Base-by-base conservation (phyloP, 2,797 vertebrate genomes). In the Thaleichthys pacificus region DNA sequence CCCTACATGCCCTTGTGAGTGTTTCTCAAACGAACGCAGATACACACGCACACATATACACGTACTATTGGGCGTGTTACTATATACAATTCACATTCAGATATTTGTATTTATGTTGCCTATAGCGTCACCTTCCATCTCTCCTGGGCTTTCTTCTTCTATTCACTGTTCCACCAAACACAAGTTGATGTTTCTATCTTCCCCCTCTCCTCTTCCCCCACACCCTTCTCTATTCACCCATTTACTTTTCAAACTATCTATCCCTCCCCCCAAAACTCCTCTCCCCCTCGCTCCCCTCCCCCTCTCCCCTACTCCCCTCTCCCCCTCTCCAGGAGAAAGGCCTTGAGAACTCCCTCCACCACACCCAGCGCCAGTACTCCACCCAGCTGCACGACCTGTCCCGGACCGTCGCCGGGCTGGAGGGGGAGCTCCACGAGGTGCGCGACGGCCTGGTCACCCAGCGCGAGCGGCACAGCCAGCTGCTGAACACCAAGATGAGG, bases 401-500 rank as follows among this genome's bases (percentile, higher is more conserved):
- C 66, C 87, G 87, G 1, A 95, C 97, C 78, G 94, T 98, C 54
- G 74, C 86, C 0, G 81, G 93, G 15, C 91, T 99, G 75, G 96
- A 98, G 89, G 87, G 84, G 0, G 97, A 99, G 85, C 86, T 99
- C 12, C 88, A 94, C 75, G 94, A 95, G 49, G 95, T 97, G 69
- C 93, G 96, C 76, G 84, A 73, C 0, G 94, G 95, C 4, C 92
- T 98, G 35, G 93, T 92, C 69, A 92, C 90, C n/a, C 97, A 99
- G 85, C 94, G 95, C 1, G 92, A 94, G 69, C 94, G 96, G 72
- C 97, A 98, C 1, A 88, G 93, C 81, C 89, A 92, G 82, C 94
- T 99, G 66, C 95, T 99, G 80, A 95, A 98, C 92, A 96, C 96
- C 0, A 97, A 97, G 85, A 96, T 98, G 95, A 95, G 92, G 74